phyloP scores from a whole-genome alignment of 2,113 vertebrate species.

The Scolopax mira region DNA sequence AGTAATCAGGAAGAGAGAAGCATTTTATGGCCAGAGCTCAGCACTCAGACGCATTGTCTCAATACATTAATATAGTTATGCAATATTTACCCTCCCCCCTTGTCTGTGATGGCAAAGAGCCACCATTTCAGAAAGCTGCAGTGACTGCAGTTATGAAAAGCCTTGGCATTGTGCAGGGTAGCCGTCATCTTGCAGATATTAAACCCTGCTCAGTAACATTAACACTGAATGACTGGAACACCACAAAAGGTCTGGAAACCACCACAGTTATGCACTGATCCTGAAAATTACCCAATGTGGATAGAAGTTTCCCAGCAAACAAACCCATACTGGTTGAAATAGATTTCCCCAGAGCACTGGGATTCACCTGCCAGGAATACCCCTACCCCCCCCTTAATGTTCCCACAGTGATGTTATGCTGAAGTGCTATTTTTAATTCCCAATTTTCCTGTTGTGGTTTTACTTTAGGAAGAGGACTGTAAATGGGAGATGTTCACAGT shows the following conservation, averaged over 20 bases:
- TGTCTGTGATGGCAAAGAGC: neutral
- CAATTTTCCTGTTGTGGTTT: neutral
- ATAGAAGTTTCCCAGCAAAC: no score
- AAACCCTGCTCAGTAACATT: neutral
- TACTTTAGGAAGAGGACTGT: neutral
- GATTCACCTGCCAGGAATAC: neutral
- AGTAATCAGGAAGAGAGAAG: neutral
- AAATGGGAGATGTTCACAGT: neutral
- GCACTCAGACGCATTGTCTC: neutral
- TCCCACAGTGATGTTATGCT: neutral
- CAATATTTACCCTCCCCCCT: neutral
- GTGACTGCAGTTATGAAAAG: neutral
- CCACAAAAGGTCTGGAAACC: neutral
- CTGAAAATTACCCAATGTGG: neutral
- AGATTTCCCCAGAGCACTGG: neutral
- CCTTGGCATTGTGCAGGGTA: neutral
- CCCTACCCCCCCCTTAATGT: no score
- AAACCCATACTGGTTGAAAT: neutral
- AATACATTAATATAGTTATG: neutral
- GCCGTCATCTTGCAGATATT: neutral
- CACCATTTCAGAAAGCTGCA: neutral
- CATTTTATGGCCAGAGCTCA: neutral
- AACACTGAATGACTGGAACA: neutral
- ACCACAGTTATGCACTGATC: accelerated
- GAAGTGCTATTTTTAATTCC: neutral